Evolutionary conservation across 2,888 invertebrate genomes (phyloP).

Genomic region (Drosophila falleni): DNA sequence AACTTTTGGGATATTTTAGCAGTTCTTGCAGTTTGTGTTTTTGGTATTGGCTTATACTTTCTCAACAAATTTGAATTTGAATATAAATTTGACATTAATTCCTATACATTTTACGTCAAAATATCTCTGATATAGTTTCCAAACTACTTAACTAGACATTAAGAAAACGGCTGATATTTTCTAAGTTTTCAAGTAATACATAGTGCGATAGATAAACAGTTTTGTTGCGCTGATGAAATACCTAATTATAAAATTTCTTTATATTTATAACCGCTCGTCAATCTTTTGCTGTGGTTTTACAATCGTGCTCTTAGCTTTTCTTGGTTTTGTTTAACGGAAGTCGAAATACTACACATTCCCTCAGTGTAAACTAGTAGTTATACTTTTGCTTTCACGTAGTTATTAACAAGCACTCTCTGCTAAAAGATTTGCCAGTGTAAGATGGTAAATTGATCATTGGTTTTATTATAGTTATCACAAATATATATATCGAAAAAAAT

Average conservation of each 20-base stretch:
- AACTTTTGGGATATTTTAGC: too few relatives aligned
- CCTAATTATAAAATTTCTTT: not conserved
- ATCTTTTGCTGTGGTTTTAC: not conserved
- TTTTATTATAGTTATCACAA: too few relatives aligned
- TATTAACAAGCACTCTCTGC: conserved; percentile 1
- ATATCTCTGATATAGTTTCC: too few relatives aligned
- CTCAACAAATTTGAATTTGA: not conserved
- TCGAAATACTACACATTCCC: conserved; percentile 7
- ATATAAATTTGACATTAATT: too few relatives aligned
- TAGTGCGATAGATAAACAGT: not conserved
- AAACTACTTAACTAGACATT: too few relatives aligned
- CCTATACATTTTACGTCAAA: too few relatives aligned
- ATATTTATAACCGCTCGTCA: not conserved
- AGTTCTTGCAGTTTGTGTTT: too few relatives aligned
- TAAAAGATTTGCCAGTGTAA: not conserved
- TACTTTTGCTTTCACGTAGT: not conserved
- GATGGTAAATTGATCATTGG: not conserved
- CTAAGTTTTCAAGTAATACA: not conserved
- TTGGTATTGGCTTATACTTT: not conserved
- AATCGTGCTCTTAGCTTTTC: conserved; percentile 13
- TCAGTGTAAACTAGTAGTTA: not conserved
- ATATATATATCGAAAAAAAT: too few relatives aligned
- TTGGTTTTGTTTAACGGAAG: conserved; percentile 10
- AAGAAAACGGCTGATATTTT: too few relatives aligned
- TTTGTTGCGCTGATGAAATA: not conserved